Conservation (phyloP, 2,797 vertebrate species). For the Anguilla marmorata region DNA sequence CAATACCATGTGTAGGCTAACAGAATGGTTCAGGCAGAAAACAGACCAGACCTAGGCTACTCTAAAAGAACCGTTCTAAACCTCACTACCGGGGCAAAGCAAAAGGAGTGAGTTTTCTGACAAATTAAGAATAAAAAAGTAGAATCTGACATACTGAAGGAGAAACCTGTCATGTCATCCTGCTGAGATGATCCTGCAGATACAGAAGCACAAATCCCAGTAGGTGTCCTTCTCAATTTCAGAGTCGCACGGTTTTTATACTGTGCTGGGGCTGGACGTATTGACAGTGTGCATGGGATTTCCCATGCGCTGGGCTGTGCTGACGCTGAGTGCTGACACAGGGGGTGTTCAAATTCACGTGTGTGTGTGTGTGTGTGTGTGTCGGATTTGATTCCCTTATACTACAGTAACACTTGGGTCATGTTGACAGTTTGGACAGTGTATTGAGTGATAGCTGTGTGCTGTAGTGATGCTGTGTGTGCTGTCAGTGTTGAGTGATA, state of each 20-base stretch:
- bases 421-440: not conserved
- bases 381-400: too few species aligned
- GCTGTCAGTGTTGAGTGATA: not conserved
- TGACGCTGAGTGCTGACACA: not conserved
- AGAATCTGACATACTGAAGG: not conserved
- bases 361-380: too few species aligned
- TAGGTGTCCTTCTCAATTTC: not conserved
- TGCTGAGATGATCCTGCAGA: not conserved
- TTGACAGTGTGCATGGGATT: not conserved
- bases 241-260: not conserved
- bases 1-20: too few species aligned
- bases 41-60: too few species aligned
- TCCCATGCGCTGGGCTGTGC: not conserved
- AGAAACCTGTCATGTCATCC: not conserved
- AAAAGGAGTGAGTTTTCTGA: too few species aligned
- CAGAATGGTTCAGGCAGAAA: too few species aligned
- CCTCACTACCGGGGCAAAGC: too few species aligned
- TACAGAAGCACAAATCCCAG: not conserved
- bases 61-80: too few species aligned
- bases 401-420: too few species aligned
- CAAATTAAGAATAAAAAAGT: not conserved
- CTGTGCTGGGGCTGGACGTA: not conserved
- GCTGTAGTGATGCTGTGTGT: not conserved
- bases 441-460: not conserved
- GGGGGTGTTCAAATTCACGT: not conserved